phyloP scores from a whole-genome alignment of 2,888 invertebrate genomes.

The Agrotis exclamationis region DNA sequence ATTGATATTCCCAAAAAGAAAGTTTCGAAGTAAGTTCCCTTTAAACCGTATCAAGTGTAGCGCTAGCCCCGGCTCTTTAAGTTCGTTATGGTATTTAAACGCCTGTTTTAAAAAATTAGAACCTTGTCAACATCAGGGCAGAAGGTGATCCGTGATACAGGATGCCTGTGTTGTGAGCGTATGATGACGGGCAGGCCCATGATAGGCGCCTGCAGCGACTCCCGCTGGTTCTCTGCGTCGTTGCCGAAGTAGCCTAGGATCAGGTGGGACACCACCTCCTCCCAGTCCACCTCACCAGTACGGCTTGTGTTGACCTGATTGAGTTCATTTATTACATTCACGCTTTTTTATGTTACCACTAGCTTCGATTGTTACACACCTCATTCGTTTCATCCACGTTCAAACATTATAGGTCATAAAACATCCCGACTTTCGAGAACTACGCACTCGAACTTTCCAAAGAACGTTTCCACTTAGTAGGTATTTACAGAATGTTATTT shows the following conservation, averaged over 20 bases:
- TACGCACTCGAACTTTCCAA: not conserved
- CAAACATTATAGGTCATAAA: not conserved
- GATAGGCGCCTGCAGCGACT: constrained; percentile 92
- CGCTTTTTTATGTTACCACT: not conserved
- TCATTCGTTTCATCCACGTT: not conserved
- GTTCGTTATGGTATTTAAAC: not conserved
- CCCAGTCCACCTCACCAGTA: constrained; percentile 92
- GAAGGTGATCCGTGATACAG: constrained; percentile 92
- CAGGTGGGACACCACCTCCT: constrained; percentile 95
- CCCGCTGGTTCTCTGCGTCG: constrained; percentile 92
- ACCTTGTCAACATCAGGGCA: constrained; percentile 91
- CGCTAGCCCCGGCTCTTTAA: not conserved
- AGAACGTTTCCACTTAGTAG: not conserved
- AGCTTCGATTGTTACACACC: not conserved
- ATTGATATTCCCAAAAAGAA: not conserved
- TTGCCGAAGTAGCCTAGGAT: constrained; percentile 94
- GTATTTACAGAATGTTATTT: not conserved
- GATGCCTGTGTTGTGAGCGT: constrained; percentile 93
- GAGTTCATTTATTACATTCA: not conserved
- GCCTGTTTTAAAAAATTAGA: constrained; percentile 8
- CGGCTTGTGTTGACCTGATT: constrained; percentile 91
- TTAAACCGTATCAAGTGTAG: too few relatives aligned
- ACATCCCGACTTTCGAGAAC: not conserved
- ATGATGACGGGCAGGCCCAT: constrained; percentile 90
- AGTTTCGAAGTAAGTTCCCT: too few relatives aligned